Conservation (phyloP, 2,888 invertebrate species). For the Stenodema calcarata region DNA sequence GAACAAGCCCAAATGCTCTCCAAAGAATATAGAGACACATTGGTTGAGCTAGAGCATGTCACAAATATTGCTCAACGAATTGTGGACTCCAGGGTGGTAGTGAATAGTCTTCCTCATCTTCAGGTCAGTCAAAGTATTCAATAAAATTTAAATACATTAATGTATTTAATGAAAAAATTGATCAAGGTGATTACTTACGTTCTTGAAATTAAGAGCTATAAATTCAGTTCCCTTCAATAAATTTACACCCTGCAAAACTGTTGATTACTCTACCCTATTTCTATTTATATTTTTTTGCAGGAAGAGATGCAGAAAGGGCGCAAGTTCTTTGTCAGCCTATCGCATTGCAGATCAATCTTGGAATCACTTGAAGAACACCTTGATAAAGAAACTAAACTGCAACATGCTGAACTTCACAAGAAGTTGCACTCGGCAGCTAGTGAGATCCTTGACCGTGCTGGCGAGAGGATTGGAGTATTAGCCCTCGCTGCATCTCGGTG, state of each 20-base stretch:
- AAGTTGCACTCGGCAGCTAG: slow-evolving; percentile 79
- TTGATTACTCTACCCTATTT: no score
- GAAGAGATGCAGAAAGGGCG: slow-evolving; percentile 85
- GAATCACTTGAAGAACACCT: slow-evolving; percentile 85
- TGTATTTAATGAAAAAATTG: neutral
- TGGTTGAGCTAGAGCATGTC: slow-evolving; percentile 85
- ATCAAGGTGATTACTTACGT: neutral
- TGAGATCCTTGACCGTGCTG: slow-evolving; percentile 79
- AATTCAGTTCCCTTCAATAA: neutral
- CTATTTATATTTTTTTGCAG: slow-evolving; percentile 37
- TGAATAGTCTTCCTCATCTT: slow-evolving; percentile 77
- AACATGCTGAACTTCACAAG: slow-evolving; percentile 76
- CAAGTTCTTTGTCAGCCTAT: slow-evolving; percentile 86
- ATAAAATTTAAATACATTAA: no score
- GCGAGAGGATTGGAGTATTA: slow-evolving; percentile 81
- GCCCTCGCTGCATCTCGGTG: slow-evolving; percentile 84
- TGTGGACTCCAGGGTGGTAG: slow-evolving; percentile 77
- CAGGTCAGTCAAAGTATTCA: slow-evolving; percentile 65
- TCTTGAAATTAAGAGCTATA: slow-evolving; percentile 11
- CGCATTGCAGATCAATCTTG: slow-evolving; percentile 83
- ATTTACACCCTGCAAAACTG: no score
- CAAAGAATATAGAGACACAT: slow-evolving; percentile 86
- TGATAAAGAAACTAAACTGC: slow-evolving; percentile 78
- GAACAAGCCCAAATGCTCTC: slow-evolving; percentile 77
- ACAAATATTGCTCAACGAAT: slow-evolving; percentile 83